Percentiles rank a stretch among this genome's conserved stretches.
phyloP scores from a whole-genome alignment of 2,888 invertebrate genomes.

The Agrochola lychnidis region DNA sequence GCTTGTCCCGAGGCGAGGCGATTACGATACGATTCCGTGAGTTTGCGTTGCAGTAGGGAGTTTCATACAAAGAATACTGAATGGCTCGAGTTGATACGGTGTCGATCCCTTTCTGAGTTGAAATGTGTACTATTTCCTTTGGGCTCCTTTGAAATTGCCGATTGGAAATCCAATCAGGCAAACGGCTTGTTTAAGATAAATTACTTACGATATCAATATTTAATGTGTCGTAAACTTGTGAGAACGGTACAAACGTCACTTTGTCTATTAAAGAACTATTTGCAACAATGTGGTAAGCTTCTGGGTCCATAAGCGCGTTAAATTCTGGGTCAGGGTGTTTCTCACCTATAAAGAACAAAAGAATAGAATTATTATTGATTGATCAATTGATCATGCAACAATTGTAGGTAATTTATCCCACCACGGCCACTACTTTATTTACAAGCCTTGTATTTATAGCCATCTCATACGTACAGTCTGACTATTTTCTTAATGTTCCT shows the following conservation, averaged over 20 bases:
- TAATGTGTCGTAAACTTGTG: conserved; percentile 66
- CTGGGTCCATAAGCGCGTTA: conserved; percentile 78
- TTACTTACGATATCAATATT: conserved; percentile 72
- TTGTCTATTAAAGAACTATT: conserved; percentile 69
- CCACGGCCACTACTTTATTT: not conserved
- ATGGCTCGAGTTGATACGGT: no score
- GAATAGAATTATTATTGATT: not conserved
- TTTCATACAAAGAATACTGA: no score
- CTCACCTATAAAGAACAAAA: conserved; percentile 62
- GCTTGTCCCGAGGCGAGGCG: no score
- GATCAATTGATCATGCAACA: not conserved
- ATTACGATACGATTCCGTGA: no score
- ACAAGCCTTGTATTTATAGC: no score
- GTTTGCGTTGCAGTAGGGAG: no score
- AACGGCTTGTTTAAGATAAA: not conserved
- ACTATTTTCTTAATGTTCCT: no score
- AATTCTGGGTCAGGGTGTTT: conserved; percentile 71
- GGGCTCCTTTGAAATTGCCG: not conserved
- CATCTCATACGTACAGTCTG: no score
- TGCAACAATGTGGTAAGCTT: conserved; percentile 76
- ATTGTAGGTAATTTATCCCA: not conserved
- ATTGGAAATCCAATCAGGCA: not conserved
- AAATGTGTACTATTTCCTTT: no score
- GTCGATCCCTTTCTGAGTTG: no score
- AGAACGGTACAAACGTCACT: conserved; percentile 77